Base-by-base conservation (phyloP, 2,888 invertebrate species). In the Stegophylla sp. region DNA sequence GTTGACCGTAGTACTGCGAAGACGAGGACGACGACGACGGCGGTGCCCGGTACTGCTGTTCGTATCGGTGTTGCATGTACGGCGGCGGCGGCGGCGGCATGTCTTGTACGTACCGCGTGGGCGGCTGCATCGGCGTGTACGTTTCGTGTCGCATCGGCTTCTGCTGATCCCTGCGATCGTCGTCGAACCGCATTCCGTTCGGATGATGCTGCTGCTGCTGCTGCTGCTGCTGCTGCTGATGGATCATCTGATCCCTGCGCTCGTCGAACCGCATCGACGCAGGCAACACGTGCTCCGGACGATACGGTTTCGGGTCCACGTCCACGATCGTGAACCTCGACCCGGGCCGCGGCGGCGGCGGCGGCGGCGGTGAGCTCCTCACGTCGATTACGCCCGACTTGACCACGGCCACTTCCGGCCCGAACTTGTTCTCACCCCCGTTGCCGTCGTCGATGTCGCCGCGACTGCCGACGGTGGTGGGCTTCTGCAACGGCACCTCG, bases 261-360 rank as follows among this genome's bases (percentile, higher is more conserved):
- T 7, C 34, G 34, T 34, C 34, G 34, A 5, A 34, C 34, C 34
- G 34, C 34, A 5, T 3, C 34, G 3, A 7, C 34, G 7, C 34
- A 7, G 34, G 4, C 34, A 7, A 3, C 4, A 5, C 34, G 34
- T 34, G 34, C 34, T 3, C 34, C 34, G 34, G 34, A 23, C 53
- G 71, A 73, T 83, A 83, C n/a, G 83, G 83, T 61, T 69, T 81
- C 12, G 83, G 84, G 23, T 83, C 83, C 17, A 83, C 83, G 51
- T 84, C 84, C 26, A 84, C 82, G 51, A 84, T 84, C 3, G 83
- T 83, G 72, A 83, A 83, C 59, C 82, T 83, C 13, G 83, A 83
- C 26, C 71, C 77, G 56, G 34, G 61, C 26, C 23, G 77, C 64
- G 75, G 77, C 71, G 34, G 51, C n/a, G 48, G 53, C 13, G 17